Percentiles rank a stretch among this genome's conserved stretches.
Evolutionary conservation across 2,888 invertebrate species (phyloP).

Genomic region (Clusia tigrina): DNA sequence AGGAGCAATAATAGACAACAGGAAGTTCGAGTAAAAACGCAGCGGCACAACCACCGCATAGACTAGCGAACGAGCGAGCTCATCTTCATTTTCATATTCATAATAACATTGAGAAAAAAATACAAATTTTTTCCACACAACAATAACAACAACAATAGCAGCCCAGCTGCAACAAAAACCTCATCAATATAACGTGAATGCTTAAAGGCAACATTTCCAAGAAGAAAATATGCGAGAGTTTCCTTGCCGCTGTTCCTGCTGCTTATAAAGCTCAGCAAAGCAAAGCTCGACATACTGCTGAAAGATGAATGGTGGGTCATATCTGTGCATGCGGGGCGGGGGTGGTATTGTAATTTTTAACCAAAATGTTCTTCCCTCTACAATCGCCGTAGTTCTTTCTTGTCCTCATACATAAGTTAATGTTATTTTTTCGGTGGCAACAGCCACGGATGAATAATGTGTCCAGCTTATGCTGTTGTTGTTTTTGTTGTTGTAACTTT

Average conservation of each 20-base stretch:
- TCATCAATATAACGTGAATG: constrained; percentile 24
- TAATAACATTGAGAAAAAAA: constrained; percentile 12
- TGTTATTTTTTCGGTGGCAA: neutral
- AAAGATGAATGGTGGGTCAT: no score
- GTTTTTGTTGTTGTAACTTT: neutral
- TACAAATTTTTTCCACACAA: constrained; percentile 7
- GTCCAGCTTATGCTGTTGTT: constrained; percentile 1
- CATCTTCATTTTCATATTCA: neutral
- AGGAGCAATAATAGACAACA: neutral
- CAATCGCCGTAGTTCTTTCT: neutral
- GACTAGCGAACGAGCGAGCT: neutral
- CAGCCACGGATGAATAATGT: neutral
- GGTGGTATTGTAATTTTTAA: no score
- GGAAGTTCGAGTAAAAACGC: no score
- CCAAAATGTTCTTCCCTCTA: neutral
- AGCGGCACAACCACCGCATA: no score
- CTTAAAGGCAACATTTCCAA: no score
- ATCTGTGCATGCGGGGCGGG: no score
- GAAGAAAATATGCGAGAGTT: neutral
- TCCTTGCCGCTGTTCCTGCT: neutral
- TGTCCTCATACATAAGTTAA: neutral
- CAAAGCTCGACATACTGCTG: no score
- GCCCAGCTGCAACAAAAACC: constrained; percentile 9
- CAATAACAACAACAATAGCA: no score
- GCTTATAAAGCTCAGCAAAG: neutral